Evolutionary conservation across 1,140 invertebrate species (phyloP).

Genomic region (Formica exsecta): DNA sequence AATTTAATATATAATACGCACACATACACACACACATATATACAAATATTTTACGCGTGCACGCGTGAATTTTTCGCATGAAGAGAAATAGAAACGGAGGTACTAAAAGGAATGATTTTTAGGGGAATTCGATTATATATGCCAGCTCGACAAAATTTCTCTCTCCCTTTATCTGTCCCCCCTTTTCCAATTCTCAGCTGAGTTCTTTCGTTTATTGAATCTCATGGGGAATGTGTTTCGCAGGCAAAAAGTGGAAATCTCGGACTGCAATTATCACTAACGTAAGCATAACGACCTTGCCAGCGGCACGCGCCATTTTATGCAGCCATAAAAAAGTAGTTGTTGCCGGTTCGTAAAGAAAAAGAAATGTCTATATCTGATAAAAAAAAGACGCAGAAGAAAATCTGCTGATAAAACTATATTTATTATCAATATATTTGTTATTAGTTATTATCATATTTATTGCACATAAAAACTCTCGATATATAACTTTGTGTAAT

Average conservation of each 20-base stretch:
- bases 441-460: neutral
- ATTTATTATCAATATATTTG: neutral
- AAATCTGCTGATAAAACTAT: neutral
- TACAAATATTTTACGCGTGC: neutral
- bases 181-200: neutral
- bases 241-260: conserved; percentile 51
- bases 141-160: conserved; percentile 29
- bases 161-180: conserved; percentile 11
- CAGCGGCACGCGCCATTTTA: conserved; percentile 55
- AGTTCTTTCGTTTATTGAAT: conserved; percentile 60
- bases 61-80: neutral
- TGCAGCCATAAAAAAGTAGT: conserved; percentile 23
- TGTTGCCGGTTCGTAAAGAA: conserved; percentile 1
- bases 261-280: conserved; percentile 45
- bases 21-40: too few species aligned
- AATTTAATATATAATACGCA: too few species aligned
- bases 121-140: conserved; percentile 57
- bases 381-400: neutral
- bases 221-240: conserved; percentile 53
- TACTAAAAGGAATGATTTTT: neutral
- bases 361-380: neutral
- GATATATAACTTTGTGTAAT: neutral
- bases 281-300: conserved; percentile 50
- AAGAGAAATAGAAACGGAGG: conserved; percentile 18
- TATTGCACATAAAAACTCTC: neutral